Evolutionary conservation across 2,113 vertebrate genomes (phyloP), one percentile per base, ranked within the genome.

Genomic region (Archilochus colubris): DNA sequence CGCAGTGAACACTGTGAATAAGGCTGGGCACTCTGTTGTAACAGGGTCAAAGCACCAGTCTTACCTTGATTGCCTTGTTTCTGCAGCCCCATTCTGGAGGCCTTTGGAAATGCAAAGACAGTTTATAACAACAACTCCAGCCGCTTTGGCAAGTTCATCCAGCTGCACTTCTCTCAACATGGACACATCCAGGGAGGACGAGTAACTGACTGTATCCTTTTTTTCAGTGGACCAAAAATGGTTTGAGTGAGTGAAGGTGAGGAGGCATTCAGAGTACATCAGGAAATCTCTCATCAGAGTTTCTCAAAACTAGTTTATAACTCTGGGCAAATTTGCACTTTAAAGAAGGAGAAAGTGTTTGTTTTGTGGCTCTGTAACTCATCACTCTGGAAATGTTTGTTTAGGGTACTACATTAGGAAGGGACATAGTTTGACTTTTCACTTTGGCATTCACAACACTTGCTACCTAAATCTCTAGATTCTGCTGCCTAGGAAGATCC

Each of bases 101-200:
- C 98, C 15, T 99, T 99, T 93, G 99, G 99, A 76, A 99, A 99
- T 25, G 98, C 99, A 57, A 99, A 99, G 95, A 99, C 99, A 0
- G 98, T 99, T 51, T 99, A 99, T 97, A 99, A 99, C 97, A 99
- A 99, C 96, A 99, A 99, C 97, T 99, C 99, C 78, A 99, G 98
- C 57, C 99, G 99, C 89, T 99, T 99, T 53, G 99, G 99, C 82
- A 99, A 99, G 92, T 99, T 99, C 93, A 99, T 99, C 93, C 99
- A 99, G 94, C 98, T 99, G 74, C 98, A 99, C 96, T 99, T 99
- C 95, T 98, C 98, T 86, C 98, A 98, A 91, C 98, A 98, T 12
- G 99, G 99, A 72, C 98, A 98, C 96, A 99, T 99, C 95, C 98
- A 99, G 62, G 99, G 99, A 82, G 99, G 99, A 66, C 98, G 98